Conservation (phyloP, 2,797 vertebrate species). For the Bradypus variegatus region DNA sequence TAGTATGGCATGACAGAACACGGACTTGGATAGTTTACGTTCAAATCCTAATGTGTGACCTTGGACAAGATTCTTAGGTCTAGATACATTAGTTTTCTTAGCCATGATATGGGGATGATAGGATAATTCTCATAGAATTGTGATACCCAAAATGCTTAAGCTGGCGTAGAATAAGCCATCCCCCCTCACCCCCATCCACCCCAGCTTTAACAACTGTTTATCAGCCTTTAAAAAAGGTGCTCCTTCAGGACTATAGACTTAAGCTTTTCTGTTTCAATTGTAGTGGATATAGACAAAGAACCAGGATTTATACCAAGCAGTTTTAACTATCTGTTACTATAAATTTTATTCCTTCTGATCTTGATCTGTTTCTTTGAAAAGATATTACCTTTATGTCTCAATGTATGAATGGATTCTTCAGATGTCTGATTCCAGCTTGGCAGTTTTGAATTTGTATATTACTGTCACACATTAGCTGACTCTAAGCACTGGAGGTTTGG, state of each 20-base stretch:
- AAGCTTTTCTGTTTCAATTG: background rate
- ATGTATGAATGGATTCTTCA: background rate
- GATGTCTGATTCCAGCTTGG: background rate
- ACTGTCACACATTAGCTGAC: background rate
- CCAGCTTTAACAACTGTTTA: background rate
- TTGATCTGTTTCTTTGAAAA: slow-evolving; percentile 6
- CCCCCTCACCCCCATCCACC: background rate
- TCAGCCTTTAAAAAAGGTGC: background rate
- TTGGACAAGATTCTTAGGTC: background rate
- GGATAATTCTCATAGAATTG: background rate
- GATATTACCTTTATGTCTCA: background rate
- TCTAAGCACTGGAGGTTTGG: background rate
- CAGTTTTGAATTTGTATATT: background rate
- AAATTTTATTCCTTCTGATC: background rate
- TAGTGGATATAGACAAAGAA: background rate
- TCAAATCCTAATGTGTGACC: background rate
- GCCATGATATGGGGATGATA: background rate
- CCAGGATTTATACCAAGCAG: background rate
- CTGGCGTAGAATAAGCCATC: background rate
- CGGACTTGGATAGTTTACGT: background rate
- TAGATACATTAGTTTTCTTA: background rate
- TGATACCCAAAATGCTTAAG: background rate
- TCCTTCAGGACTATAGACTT: background rate
- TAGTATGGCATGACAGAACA: background rate
- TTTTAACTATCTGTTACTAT: background rate